Percentiles rank a stretch among this genome's conserved stretches.
These are phyloP conservation scores for Platyscapa corneri DNA, from an alignment of 1,140 invertebrate species.

Conservation along the genomic window DNA sequence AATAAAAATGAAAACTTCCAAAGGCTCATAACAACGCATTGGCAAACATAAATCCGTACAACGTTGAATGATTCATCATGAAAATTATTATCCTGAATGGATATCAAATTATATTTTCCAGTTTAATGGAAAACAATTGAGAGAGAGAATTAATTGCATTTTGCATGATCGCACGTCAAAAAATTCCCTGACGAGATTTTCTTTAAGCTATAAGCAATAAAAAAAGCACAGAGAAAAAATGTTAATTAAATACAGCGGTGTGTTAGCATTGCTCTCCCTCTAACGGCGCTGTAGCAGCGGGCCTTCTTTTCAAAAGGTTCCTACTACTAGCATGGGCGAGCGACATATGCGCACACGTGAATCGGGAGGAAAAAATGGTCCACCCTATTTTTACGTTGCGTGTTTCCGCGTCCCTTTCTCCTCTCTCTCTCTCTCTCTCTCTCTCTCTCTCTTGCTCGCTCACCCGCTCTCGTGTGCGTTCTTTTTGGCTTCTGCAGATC, in stretches of 20 bases:
- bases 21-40: not conserved
- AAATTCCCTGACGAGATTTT: no score
- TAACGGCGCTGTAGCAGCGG: not conserved
- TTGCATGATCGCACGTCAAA: not conserved
- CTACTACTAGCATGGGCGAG: constrained; percentile 35
- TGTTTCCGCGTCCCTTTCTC: constrained; percentile 31
- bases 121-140: not conserved
- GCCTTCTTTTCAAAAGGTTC: constrained; percentile 36
- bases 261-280: not conserved
- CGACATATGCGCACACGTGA: constrained; percentile 55
- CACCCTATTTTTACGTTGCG: constrained; percentile 46
- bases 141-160: not conserved
- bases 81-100: not conserved
- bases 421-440: constrained; percentile 2
- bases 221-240: not conserved
- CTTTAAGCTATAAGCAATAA: no score
- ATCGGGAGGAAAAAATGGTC: constrained; percentile 48
- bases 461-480: not conserved
- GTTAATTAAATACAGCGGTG: constrained; percentile 32
- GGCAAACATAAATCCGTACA: not conserved
- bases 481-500: not conserved
- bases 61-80: not conserved
- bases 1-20: not conserved
- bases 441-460: not conserved
- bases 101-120: not conserved